These are phyloP conservation scores for Umimayanthus kanabou DNA, from an alignment of 92 coral and sea anemone genomes.

Conservation along the genomic window DNA sequence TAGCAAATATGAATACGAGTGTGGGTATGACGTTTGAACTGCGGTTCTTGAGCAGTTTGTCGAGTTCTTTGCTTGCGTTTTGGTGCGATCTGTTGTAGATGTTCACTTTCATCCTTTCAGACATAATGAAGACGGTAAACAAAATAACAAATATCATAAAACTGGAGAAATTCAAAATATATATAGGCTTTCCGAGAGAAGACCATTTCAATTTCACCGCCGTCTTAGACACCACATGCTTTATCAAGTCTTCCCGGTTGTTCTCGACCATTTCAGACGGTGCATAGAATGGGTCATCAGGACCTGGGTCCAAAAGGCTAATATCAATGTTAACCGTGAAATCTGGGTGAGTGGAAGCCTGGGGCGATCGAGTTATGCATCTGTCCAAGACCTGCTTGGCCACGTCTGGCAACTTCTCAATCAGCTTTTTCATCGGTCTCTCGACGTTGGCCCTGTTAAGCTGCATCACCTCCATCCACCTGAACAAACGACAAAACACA, in stretches of 20 bases:
- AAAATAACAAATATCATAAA: slow-evolving; percentile 59
- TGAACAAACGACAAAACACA: slow-evolving; percentile 6
- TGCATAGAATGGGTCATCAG: slow-evolving; percentile 61
- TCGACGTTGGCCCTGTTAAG: slow-evolving; percentile 42
- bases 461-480: slow-evolving; percentile 73
- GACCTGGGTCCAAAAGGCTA: slow-evolving; percentile 67
- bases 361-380: slow-evolving; percentile 41
- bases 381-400: slow-evolving; percentile 60
- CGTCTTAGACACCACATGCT: slow-evolving; percentile 76
- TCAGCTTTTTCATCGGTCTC: slow-evolving; percentile 57
- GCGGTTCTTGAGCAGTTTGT: slow-evolving; percentile 21
- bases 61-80: slow-evolving; percentile 40
- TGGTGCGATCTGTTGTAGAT: slow-evolving; percentile 44
- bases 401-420: slow-evolving; percentile 60
- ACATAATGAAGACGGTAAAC: slow-evolving; percentile 63
- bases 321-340: slow-evolving; percentile 46
- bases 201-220: slow-evolving; percentile 77
- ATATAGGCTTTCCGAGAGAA: slow-evolving; percentile 66
- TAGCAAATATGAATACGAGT: slow-evolving; percentile 47
- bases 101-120: slow-evolving; percentile 58
- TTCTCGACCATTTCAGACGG: slow-evolving; percentile 66
- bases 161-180: slow-evolving; percentile 49
- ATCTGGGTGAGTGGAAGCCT: slow-evolving; percentile 54
- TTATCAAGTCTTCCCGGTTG: slow-evolving; percentile 73
- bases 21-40: slow-evolving; percentile 38